Conservation (phyloP, 2,888 invertebrate species). For the Pasiphila rectangulata region DNA sequence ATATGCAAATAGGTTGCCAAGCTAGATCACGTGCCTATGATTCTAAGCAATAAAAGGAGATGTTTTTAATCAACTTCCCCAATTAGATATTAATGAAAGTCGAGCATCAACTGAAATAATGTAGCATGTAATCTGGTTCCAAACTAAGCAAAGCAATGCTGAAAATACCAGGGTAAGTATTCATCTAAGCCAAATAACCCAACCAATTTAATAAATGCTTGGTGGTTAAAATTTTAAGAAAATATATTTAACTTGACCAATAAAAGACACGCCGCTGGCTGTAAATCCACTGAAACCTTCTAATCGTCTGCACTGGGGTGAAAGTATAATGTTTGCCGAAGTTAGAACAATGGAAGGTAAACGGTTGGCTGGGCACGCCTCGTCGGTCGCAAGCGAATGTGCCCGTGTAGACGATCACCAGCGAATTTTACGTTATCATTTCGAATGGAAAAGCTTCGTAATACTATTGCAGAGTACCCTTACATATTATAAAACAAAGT, state of each 20-base stretch:
- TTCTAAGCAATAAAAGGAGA: too few species aligned
- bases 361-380: constrained; percentile 51
- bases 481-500: too few species aligned
- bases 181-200: too few species aligned
- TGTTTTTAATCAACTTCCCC: too few species aligned
- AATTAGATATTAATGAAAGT: too few species aligned
- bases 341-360: constrained; percentile 48
- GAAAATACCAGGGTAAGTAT: neutral
- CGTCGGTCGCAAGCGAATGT: constrained; percentile 39
- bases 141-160: too few species aligned
- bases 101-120: too few species aligned
- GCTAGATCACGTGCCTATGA: too few species aligned
- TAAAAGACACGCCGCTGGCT: constrained; percentile 2
- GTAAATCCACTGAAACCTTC: neutral
- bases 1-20: too few species aligned
- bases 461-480: neutral
- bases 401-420: constrained; percentile 47
- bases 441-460: constrained; percentile 36
- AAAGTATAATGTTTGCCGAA: constrained; percentile 31
- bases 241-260: constrained; percentile 1
- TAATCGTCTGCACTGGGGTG: constrained; percentile 10
- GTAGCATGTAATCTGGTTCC: too few species aligned
- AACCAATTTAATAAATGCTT: neutral
- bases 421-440: constrained; percentile 48
- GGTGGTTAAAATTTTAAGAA: neutral